Evolutionary conservation across 2,113 vertebrate genomes (phyloP).

Genomic region (Chionis minor): DNA sequence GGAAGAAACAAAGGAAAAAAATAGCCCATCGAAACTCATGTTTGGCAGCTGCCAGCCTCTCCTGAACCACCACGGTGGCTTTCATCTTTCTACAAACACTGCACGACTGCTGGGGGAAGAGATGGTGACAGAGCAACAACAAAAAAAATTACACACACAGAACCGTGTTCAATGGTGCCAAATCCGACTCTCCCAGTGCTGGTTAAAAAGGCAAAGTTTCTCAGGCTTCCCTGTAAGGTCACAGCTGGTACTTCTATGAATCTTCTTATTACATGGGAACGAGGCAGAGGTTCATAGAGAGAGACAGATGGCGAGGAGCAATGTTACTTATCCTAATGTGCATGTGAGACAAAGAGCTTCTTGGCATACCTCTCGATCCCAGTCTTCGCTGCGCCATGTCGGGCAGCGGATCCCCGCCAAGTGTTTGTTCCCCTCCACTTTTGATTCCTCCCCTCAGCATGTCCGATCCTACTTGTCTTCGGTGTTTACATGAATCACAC

Average conservation of each 20-base stretch:
- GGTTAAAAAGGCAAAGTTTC: conserved; percentile 56
- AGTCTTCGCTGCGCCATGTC: background rate
- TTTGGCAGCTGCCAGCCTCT: background rate
- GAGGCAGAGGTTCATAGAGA: conserved; percentile 55
- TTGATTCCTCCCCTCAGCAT: background rate
- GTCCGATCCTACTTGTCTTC: background rate
- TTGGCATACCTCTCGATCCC: conserved; percentile 49
- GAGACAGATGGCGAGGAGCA: conserved; percentile 69
- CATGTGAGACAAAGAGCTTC: conserved; percentile 65
- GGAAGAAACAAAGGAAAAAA: background rate
- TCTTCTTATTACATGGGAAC: conserved; percentile 59
- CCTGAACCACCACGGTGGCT: background rate
- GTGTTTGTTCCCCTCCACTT: conserved; percentile 1
- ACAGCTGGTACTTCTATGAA: conserved; percentile 64
- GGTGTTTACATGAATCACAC: background rate
- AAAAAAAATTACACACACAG: background rate
- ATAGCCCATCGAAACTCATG: background rate
- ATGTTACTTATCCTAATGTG: conserved; percentile 63
- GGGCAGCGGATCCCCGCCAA: conserved; percentile 10
- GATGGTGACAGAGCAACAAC: background rate
- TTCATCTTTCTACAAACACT: background rate
- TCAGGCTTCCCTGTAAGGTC: conserved; percentile 59
- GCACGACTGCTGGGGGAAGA: background rate
- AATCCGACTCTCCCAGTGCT: background rate
- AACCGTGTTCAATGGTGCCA: background rate